Base-by-base conservation (phyloP, 2,888 invertebrate genomes). In the Cantharis lateralis region DNA sequence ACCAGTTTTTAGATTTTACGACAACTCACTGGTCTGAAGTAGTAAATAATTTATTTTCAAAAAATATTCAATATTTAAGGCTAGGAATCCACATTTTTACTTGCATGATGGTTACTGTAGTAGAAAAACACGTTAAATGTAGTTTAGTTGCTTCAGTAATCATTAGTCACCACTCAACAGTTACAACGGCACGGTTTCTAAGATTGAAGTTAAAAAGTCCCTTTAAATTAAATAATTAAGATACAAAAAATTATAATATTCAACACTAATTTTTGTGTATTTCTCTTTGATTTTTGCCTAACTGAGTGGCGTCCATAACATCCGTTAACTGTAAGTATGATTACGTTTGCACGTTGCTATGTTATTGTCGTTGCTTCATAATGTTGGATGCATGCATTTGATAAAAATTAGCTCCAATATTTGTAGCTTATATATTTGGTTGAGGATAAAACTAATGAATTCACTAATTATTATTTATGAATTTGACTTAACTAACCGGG, bases 271-370 rank as follows among this genome's bases (percentile, higher is more conserved):
- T 83, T 84, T 79, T 86, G 85, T 88, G 88, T 89, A 87, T 89
- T 89, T 89, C 88, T 89, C 88, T 88, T 88, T 89, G 88, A 88
- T 88, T 89, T 88, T 88, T 89, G 88, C 88, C 88, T 88, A 87
- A 88, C 87, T 87, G 88, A 88, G 88, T 88, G 88, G 86, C 88
- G 88, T 87, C 87, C 87, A 86, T 88, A 87, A 87, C 87, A 84
- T 82, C 86, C 84, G 84, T 85, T 86, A 87, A 87, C 87, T 88
- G 88, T 88, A 88, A 88, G 88, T 88, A 88, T 88, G 84, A 86
- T 83, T 83, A 80, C 81, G 80, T 83, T 82, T 78, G 80, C 80
- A 80, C 80, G 81, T 80, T 79, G 79, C 75, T 79, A 77, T 79
- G 77, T 75, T 79, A 77, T 74, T 79, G 72, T 76, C 74, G 75